phyloP scores from a whole-genome alignment of 2,797 vertebrate genomes.

The Myotis planiceps region DNA sequence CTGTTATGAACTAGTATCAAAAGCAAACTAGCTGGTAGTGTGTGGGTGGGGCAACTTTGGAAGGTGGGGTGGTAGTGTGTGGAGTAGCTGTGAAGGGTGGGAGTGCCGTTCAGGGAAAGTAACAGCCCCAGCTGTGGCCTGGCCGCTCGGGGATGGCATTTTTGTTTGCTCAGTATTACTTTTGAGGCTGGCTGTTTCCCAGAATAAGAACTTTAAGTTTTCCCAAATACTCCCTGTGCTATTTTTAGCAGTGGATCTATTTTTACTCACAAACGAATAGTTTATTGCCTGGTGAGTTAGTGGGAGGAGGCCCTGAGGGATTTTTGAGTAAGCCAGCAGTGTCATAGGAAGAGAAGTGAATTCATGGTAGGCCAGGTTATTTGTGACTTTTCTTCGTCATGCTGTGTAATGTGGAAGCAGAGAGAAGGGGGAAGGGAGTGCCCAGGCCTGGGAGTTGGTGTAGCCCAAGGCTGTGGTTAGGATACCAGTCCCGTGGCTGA shows the following conservation, averaged over 20 bases:
- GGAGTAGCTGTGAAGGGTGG: neutral
- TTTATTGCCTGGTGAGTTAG: constrained; percentile 68
- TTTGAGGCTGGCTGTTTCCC: constrained; percentile 47
- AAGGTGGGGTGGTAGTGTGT: neutral
- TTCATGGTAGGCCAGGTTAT: neutral
- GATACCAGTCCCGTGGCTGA: neutral
- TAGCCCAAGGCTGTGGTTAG: neutral
- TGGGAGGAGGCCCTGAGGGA: constrained; percentile 54
- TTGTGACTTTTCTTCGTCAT: constrained; percentile 17
- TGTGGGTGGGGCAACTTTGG: neutral
- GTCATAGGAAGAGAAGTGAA: constrained; percentile 57
- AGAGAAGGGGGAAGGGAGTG: neutral
- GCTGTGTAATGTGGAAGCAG: neutral
- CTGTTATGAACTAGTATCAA: neutral
- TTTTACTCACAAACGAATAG: constrained; percentile 63
- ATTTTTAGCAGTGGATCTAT: constrained; percentile 68
- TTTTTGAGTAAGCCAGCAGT: constrained; percentile 54
- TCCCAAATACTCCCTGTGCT: constrained; percentile 66
- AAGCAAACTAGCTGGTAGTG: neutral
- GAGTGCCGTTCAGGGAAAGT: neutral
- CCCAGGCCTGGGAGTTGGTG: neutral
- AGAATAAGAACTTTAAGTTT: constrained; percentile 65
- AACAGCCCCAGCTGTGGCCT: neutral
- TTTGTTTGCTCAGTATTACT: constrained; percentile 31
- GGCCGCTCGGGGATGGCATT: neutral